Conservation (phyloP, 2,797 vertebrate species). For the Enteromius mattozi region DNA sequence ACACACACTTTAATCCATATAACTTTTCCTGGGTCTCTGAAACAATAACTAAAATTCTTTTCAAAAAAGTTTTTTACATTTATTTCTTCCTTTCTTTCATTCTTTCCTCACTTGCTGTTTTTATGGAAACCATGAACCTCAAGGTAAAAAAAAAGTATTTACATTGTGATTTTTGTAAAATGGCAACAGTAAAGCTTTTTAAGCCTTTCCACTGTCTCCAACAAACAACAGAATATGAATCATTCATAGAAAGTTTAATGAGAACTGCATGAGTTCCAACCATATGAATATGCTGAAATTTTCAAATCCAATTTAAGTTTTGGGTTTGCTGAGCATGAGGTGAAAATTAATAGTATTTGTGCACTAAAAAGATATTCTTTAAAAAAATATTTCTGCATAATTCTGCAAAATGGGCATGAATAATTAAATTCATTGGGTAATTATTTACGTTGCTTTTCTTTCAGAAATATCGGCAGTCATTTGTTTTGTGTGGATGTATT, state of each 20-base stretch:
- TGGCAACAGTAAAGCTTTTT: background rate
- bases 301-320: background rate
- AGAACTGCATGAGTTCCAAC: background rate
- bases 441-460: background rate
- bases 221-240: background rate
- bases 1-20: constrained; percentile 21
- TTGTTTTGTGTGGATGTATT: background rate
- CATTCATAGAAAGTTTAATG: background rate
- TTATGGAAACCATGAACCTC: background rate
- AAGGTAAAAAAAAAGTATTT: background rate
- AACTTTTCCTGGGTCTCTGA: background rate
- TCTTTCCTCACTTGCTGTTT: background rate
- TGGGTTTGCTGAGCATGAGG: background rate
- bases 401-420: background rate
- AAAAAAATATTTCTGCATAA: background rate
- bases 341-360: background rate
- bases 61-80: background rate
- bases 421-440: background rate
- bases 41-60: background rate
- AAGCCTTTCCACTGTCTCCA: too few relatives aligned
- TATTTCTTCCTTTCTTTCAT: background rate
- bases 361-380: background rate
- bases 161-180: background rate
- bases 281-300: background rate
- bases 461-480: background rate